Base-by-base conservation (phyloP, 2,113 vertebrate genomes). In the Callipepla squamata region DNA sequence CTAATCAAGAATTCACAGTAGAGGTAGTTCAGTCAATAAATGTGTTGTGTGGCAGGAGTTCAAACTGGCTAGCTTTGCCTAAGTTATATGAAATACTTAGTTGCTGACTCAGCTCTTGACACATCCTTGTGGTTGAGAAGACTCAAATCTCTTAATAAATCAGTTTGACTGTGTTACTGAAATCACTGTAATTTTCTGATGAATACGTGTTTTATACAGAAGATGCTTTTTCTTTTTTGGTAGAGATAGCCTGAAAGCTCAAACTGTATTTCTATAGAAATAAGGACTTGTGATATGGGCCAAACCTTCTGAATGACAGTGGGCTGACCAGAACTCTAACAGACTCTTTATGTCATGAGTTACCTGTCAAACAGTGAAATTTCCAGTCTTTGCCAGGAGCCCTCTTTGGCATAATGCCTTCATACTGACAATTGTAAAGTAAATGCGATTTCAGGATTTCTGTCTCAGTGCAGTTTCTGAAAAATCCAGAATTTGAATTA, bases 161-260 rank as follows among this genome's bases (percentile, higher is more conserved):
- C 2, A 21, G 7, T 40, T 25, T 78, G 13, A 44, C 32, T 5
- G 65, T 53, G 4, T 18, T 42, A 4, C 10, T 59, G 44, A 66
- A 76, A 70, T 74, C 6, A 20, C 28, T 76, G 15, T 13, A 30
- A 68, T 14, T 9, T 65, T 68, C 6, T 50, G 5, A 11, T 77
- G 13, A 38, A 44, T n/a, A 40, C 18, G 4, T 48, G 45, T 5
- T 45, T 74, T 72, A 44, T 15, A 21, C 4, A 50, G 2, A 2
- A 26, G 34, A 18, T 2, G 1, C 45, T 25, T 66, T 19, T 30
- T 16, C 13, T 20, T 32, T 53, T 57, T 57, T 57, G 30, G 5
- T 4, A 25, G 2, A 51, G 36, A 15, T 2, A 19, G 2, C 2
- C 4, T 18, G 17, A 18, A 50, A 50, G 4, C 26, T 73, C 8